Percentiles rank a stretch among this genome's conserved stretches.
These are phyloP conservation scores for Peromyscus maniculatus DNA, from an alignment of 2,113 vertebrate species.

Conservation along the genomic window DNA sequence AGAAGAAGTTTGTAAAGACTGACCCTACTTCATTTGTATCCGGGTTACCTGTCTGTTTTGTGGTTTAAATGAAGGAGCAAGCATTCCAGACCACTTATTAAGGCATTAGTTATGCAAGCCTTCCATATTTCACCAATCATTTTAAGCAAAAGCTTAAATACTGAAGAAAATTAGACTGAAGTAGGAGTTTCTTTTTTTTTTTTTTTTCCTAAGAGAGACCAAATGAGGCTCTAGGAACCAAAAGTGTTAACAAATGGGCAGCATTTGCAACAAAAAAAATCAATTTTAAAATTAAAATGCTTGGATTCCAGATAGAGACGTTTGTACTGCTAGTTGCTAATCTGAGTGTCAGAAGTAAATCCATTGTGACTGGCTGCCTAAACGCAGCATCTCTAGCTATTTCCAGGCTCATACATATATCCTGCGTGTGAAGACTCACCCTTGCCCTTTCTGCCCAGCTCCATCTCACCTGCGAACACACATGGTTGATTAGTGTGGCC, in stretches of 20 bases:
- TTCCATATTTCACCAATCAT: conserved; percentile 22
- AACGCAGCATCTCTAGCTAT: conserved; percentile 5
- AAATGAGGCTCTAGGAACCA: conserved; percentile 63
- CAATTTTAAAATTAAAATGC: conserved; percentile 50
- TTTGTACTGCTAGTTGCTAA: not conserved
- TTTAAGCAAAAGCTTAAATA: conserved; percentile 46
- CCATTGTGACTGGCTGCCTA: not conserved
- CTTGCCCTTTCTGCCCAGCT: conserved; percentile 12
- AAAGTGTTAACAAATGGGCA: conserved; percentile 53
- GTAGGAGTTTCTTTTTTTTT: conserved; percentile 55
- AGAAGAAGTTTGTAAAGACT: not conserved
- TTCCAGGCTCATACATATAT: conserved; percentile 1
- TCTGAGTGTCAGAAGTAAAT: conserved; percentile 37
- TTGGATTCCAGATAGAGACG: not conserved
- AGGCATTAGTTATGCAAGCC: conserved; percentile 15
- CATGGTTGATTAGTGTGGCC: conserved; percentile 64
- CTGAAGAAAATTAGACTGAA: conserved; percentile 62
- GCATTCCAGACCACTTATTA: not conserved
- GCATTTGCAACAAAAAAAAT: conserved; percentile 58
- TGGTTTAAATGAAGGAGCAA: not conserved
- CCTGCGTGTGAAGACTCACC: conserved; percentile 69
- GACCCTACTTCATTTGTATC: not conserved
- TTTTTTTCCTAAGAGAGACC: conserved; percentile 48
- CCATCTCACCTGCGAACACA: conserved; percentile 38
- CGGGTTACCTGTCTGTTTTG: not conserved